Base-by-base conservation (phyloP, 2,888 invertebrate genomes). In the Emmelina monodactyla region DNA sequence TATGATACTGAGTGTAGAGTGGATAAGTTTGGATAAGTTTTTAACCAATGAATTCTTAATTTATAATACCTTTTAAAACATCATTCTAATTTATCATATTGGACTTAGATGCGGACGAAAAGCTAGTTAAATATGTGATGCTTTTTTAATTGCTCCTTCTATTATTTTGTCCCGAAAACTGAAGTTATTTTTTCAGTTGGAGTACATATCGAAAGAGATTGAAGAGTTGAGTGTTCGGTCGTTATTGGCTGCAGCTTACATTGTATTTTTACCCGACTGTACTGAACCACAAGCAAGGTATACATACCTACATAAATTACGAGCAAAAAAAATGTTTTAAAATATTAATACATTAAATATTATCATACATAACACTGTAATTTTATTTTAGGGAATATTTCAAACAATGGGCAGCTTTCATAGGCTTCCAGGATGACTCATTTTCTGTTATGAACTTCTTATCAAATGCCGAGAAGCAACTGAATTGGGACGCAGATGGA, bases 401-500 rank as follows among this genome's bases (percentile, higher is more conserved):
- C 50, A 69, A 49, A 51, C 79, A 64, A 55, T 86, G 60, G 84
- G 75, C 58, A 62, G 58, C 73, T 39, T 62, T 67, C 42, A 71
- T 70, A 53, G 81, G 68, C 13, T 72, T 69, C 33, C 60, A 64
- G 2, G 67, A 68, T 32, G 22, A 54, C 0, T 48, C 61, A 1
- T 79, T 80, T 45, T 72, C 73, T 3, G 58, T 75, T 1, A 62
- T 71, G 15, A 71, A 75, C 46, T 76, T 78, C 44, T 47, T 79
- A 22, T 60, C 67, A 1, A 52, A 61, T 1, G 54, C 70, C 11
- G 79, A 80, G 43, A 91, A 92, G 49, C 87, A 90, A 51, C 65
- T 95, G 32, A 86, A 88, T 45, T 96, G 95, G 94, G 89, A 91
- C 56, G 85, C 88, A 1, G 90, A 93, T 55, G 94, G 94, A 0